Evolutionary conservation across 2,888 invertebrate genomes (phyloP).

Genomic region (Lithophane socia): DNA sequence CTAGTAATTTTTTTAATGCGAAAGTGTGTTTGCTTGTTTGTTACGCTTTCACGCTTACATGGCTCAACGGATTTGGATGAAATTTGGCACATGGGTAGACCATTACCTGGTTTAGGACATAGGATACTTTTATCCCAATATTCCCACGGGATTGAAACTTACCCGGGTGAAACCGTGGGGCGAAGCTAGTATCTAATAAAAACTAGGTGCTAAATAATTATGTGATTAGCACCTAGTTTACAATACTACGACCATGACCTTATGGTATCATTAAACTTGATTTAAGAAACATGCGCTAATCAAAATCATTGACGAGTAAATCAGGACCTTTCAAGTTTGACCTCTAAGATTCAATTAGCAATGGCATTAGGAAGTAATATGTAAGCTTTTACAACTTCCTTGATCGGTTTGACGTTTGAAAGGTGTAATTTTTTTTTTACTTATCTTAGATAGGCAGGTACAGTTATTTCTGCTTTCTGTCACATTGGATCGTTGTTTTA

Average conservation of each 20-base stretch:
- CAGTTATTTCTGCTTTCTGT: neutral
- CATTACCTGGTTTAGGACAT: too few species aligned
- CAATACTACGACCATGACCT: conserved; percentile 5
- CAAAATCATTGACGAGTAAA: conserved; percentile 6
- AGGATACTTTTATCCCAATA: too few species aligned
- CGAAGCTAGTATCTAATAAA: too few species aligned
- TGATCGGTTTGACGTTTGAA: neutral
- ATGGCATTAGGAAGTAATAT: conserved; percentile 11
- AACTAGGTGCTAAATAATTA: too few species aligned
- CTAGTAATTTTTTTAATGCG: too few species aligned
- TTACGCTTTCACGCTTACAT: too few species aligned
- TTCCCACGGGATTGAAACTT: too few species aligned
- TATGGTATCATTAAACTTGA: conserved; percentile 12
- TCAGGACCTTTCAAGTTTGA: neutral
- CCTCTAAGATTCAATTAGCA: conserved; percentile 14
- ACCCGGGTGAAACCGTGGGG: too few species aligned
- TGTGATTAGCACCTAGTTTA: neutral
- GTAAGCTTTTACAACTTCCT: conserved; percentile 27
- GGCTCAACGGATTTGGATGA: too few species aligned
- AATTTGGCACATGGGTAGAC: too few species aligned
- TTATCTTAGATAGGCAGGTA: neutral
- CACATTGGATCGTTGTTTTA: neutral
- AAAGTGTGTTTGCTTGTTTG: too few species aligned
- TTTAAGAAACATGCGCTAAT: conserved; percentile 8
- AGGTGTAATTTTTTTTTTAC: neutral